Base-by-base conservation (phyloP, 2,888 invertebrate species). In the Trachelus stipa region DNA sequence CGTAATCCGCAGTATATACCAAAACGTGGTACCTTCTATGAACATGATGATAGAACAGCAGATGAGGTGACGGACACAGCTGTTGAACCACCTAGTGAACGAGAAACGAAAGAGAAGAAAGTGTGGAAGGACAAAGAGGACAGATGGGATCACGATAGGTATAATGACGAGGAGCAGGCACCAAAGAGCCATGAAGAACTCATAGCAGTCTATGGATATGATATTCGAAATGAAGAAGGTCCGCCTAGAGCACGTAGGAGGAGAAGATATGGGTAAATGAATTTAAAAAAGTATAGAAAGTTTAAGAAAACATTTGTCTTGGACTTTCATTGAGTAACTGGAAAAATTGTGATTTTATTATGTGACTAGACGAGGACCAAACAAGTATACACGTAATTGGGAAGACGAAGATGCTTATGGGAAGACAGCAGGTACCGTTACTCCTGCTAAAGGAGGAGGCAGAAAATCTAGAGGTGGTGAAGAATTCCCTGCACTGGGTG, bases 1-100 rank as follows among this genome's bases (percentile, higher is more conserved):
- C 96, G 98, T 90, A 98, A 99, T 92, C 99, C 99, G 1, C 98
- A 99, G 88, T 99, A 98, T 92, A 98, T 99, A 84, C 99, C 99
- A 0, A 98, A 98, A 90, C 94, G 96, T 84, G 99, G 99, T 0
- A 97, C 97, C 0, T 99, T 99, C 91, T 99, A 99, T 88, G 99
- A 99, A 86, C 99, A 99, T 88, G 99, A 99, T 89, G 97, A 98
- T 88, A 93, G 98, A 81, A 97, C 97, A 9, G 95, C 95, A 33
- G 96, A 95, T 74, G 94, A 94, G 83, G 85, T 86, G 0, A 81
- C 87, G 11, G 89, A 91, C 74, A 85, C 77, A 75, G 81, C 85
- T 4, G 80, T 82, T 4, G 91, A 90, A 79, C 81, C 86, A 0
- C 87, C 81, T n/a, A 86, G 82, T 35, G 90, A 90, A 76, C 84